Base-by-base conservation (phyloP, 2,113 vertebrate genomes). In the Xyliphius kryptos region DNA sequence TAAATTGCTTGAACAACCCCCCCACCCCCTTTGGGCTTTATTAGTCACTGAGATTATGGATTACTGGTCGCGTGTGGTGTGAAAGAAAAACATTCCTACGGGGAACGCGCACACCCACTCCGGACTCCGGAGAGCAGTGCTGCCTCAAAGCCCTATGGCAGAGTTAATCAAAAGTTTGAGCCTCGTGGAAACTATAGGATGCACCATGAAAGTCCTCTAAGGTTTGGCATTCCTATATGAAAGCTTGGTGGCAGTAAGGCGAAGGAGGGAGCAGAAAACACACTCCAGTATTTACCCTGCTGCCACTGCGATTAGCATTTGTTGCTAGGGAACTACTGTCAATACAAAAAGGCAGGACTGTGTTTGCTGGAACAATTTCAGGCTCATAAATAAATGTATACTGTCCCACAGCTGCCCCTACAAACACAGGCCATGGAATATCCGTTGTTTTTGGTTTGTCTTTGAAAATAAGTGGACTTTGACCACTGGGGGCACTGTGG, bases 241-340 rank as follows among this genome's bases (percentile, higher is more conserved):
- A 63, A 36, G 56, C 19, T n/a, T 43, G 61, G 43, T 19, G 49
- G 37, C 21, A 57, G 20, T 21, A 41, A 59, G 20, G 37, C 14
- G 52, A 37, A 44, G 53, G 56, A 43, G 20, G 46, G 20, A 20
- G 20, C 53, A 17, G 54, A 65, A 66, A 54, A 68, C 13, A 49
- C 50, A 58, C 63, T 76, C 66, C 53, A 63, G 69, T 67, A 59
- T 71, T 72, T 64, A 71, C 66, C 63, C 61, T 20, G 36, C 65
- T 67, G 61, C 57, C 47, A 61, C 59, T 59, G 56, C 57, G 61
- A 63, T 69, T 56, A 46, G 63, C 26, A 13, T 56, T 77, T 77
- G 72, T 77, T 77, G 69, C 75, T 77, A 77, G 72, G 72, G 60
- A 72, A 74, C 72, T 58, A 71, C 58, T 66, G 63, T 52, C 6